Evolutionary conservation across 2,797 vertebrate genomes (phyloP), one percentile per base, ranked within the genome.

Genomic region (Xyrichtys novacula): DNA sequence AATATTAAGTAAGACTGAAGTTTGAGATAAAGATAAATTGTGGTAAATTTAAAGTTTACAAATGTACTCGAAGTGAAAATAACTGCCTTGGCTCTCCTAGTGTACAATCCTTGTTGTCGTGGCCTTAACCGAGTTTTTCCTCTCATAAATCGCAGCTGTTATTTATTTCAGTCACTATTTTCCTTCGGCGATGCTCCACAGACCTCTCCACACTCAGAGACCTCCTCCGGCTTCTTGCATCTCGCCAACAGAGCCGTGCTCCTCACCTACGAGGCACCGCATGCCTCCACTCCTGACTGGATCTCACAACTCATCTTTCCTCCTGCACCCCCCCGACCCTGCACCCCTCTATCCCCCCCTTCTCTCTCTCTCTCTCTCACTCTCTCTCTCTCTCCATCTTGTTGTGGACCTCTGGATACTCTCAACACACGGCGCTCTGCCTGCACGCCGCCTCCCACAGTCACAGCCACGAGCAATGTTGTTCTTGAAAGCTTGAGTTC

Each of bases 261-360:
- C 65, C 38, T 73, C 71, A 66, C 75, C 80, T 42, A 32, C 46
- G 3, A 50, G 36, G 72, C 78, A 4, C 71, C 0, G 48, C 77
- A 56, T 73, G 77, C 59, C 70, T 83, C 74, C 72, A 71, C 73
- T 83, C 65, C 48, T 42, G 28, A 69, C 71, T 71, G 38, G 68
- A 80, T 74, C 81, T 84, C 49, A 61, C 55, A 66, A 42, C 42
- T 78, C 42, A 43, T 83, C 62, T 83, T 74, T 79, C 69, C 28
- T 52, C 29, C 55, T n/a, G n/a, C n/a, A n/a, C n/a, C n/a, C n/a
- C n/a, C n/a, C n/a, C n/a, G n/a, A n/a, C n/a, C n/a, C n/a, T n/a
- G n/a, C n/a, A n/a, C n/a, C n/a, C n/a, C n/a, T n/a, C n/a, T n/a
- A n/a, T n/a, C 49, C 19, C 36, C 62, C 32, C 59, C 2, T 52